Conservation (phyloP, 1,140 invertebrate species). For the Harpegnathos saltator region DNA sequence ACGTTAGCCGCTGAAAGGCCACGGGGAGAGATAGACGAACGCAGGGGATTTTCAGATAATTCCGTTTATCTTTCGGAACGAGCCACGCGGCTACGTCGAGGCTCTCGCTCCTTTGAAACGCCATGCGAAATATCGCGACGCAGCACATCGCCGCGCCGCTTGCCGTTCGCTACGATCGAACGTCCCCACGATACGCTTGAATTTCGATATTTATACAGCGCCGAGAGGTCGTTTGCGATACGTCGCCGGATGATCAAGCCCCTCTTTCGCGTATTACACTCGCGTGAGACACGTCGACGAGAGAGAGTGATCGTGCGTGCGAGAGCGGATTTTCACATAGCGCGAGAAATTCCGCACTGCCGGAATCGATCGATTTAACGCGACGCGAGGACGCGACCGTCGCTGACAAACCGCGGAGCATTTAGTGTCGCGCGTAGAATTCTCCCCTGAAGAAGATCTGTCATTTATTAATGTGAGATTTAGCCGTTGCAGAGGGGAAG, state of each 20-base stretch:
- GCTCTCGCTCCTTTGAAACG: conserved; percentile 19
- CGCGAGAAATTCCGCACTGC: background rate
- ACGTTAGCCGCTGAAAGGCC: background rate
- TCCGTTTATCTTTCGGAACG: conserved; percentile 37
- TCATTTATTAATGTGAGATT: conserved; percentile 52
- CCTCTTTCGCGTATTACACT: no score
- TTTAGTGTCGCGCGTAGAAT: conserved; percentile 32
- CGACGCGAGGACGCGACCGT: background rate
- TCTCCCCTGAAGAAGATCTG: conserved; percentile 16
- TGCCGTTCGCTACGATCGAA: no score
- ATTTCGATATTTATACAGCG: background rate
- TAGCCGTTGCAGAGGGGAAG: conserved; percentile 30
- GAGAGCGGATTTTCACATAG: background rate
- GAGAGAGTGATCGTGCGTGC: background rate
- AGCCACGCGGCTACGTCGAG: background rate
- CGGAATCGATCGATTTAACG: background rate
- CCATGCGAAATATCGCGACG: background rate
- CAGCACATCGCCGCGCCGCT: background rate
- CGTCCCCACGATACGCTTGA: background rate
- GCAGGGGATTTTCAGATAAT: conserved; percentile 46
- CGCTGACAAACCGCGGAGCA: conserved; percentile 12
- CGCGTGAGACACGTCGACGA: no score
- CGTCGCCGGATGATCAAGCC: no score
- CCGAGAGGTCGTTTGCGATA: no score
- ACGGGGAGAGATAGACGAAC: background rate